Evolutionary conservation across 2,113 vertebrate genomes (phyloP).

Genomic region (Actenoides hombroni): DNA sequence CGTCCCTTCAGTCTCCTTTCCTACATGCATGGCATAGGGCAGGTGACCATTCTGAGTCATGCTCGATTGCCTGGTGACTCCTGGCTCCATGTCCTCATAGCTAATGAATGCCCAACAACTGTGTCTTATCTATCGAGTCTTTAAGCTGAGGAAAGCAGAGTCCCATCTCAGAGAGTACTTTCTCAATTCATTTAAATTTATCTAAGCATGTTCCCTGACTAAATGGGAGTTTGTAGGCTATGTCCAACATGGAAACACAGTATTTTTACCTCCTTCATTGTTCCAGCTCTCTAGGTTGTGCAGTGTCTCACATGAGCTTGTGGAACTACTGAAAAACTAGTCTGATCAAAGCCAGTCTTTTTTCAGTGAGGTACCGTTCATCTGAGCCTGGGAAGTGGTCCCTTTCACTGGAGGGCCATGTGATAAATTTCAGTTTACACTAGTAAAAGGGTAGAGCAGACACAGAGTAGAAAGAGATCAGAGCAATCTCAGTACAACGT

Average conservation of each 20-base stretch:
- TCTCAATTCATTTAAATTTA: neutral
- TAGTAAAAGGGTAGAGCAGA: neutral
- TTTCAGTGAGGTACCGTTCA: neutral
- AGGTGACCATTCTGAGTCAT: neutral
- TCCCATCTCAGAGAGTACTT: neutral
- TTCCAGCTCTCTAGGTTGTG: neutral
- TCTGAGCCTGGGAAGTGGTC: neutral
- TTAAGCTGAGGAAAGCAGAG: neutral
- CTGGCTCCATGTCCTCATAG: neutral
- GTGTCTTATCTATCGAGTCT: neutral
- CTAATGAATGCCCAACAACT: neutral
- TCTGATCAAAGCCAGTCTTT: neutral
- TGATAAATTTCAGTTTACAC: neutral
- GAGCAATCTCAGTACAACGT: neutral
- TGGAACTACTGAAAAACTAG: neutral
- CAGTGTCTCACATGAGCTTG: neutral
- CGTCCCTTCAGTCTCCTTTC: neutral
- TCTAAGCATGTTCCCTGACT: neutral
- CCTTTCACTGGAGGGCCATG: neutral
- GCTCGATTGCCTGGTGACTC: neutral
- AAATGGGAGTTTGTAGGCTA: accelerated
- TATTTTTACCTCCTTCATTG: neutral
- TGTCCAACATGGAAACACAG: neutral
- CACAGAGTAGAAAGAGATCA: neutral
- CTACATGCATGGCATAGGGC: neutral